A percentile compares a stretch with the other conserved stretches of the same genome.
These are phyloP conservation scores for Phalacrocorax aristotelis DNA, from an alignment of 2,113 vertebrate genomes.

Conservation along the genomic window DNA sequence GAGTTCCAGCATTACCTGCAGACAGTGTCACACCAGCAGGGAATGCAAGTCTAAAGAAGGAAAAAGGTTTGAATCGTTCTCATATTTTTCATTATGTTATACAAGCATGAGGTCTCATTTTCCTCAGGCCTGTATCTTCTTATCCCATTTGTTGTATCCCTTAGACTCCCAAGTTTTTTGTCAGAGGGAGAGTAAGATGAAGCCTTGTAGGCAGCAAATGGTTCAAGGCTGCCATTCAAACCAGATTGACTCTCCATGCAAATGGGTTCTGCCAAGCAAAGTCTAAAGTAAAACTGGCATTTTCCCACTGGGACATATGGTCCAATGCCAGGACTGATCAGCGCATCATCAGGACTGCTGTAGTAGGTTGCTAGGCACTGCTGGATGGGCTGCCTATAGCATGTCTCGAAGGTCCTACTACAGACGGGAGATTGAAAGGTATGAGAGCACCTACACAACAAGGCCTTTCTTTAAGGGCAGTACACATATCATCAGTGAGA, in stretches of 20 bases:
- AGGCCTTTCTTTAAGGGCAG: neutral
- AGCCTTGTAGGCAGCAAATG: neutral
- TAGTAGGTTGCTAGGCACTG: neutral
- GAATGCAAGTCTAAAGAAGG: neutral
- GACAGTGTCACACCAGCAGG: neutral
- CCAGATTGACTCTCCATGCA: neutral
- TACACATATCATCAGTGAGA: neutral
- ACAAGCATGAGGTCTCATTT: neutral
- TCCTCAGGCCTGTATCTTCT: neutral
- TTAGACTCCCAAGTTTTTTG: neutral
- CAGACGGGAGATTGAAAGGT: neutral
- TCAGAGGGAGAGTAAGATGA: neutral
- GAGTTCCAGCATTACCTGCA: neutral
- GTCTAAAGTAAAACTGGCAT: neutral
- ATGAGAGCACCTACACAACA: neutral
- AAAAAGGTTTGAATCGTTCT: fast-evolving
- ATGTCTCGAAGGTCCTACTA: neutral
- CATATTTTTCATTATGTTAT: neutral
- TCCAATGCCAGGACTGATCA: neutral
- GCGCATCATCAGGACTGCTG: neutral
- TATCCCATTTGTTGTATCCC: neutral
- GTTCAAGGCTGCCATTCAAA: neutral
- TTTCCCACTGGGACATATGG: neutral
- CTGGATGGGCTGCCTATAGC: neutral
- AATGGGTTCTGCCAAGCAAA: neutral